phyloP scores from a whole-genome alignment of 2,888 invertebrate species.

The Dynastes tityus region DNA sequence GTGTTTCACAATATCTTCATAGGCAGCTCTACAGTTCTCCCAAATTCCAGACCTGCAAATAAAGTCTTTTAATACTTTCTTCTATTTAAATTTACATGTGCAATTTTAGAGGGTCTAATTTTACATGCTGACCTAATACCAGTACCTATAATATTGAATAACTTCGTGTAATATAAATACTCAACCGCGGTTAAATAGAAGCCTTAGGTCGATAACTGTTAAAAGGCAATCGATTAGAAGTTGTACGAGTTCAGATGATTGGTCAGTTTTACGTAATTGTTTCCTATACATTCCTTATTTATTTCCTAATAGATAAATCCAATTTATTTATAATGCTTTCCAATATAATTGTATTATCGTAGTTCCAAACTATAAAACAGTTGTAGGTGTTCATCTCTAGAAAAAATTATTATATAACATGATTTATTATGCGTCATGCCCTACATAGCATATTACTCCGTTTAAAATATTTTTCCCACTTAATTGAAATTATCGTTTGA shows the following conservation, averaged over 20 bases:
- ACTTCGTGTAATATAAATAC: conserved; percentile 16
- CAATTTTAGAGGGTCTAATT: too few relatives aligned
- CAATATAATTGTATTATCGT: conserved; percentile 33
- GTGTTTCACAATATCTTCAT: conserved; percentile 96
- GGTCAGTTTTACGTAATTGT: conserved; percentile 39
- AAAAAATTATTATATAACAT: not conserved
- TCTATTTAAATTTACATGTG: too few relatives aligned
- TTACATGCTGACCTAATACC: too few relatives aligned
- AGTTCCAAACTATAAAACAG: conserved; percentile 6
- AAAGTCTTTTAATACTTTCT: conserved; percentile 58
- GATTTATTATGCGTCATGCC: not conserved
- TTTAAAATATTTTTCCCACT: too few relatives aligned
- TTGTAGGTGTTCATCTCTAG: conserved; percentile 13
- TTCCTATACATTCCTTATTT: conserved; percentile 11
- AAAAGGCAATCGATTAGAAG: conserved; percentile 45
- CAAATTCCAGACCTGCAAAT: conserved; percentile 86
- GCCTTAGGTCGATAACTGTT: conserved; percentile 11
- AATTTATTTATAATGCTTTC: conserved; percentile 38
- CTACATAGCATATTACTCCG: too few relatives aligned
- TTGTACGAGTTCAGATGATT: conserved; percentile 32
- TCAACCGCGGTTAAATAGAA: conserved; percentile 30
- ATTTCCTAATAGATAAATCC: conserved; percentile 32
- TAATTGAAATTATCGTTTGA: too few relatives aligned
- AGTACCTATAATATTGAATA: not conserved
- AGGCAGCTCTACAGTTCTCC: conserved; percentile 96